Evolutionary conservation across 2,888 invertebrate genomes (phyloP).

Genomic region (Trichogramma dendrolimi): DNA sequence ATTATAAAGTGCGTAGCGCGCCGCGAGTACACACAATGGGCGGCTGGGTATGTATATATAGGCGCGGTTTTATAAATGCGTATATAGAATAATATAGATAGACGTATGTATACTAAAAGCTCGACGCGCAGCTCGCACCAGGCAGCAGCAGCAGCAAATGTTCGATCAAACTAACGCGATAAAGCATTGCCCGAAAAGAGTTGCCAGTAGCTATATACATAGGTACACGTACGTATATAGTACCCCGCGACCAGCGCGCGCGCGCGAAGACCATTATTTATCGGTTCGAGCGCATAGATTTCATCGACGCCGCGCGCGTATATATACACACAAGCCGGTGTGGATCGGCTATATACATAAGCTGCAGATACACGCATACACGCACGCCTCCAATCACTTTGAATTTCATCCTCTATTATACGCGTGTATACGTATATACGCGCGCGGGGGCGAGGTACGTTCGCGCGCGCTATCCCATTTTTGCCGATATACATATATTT

Average conservation of each 20-base stretch:
- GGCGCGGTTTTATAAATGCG: too few relatives aligned
- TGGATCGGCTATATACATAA: too few relatives aligned
- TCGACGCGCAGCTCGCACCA: too few relatives aligned
- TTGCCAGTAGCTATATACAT: constrained; percentile 5
- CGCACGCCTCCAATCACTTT: constrained; percentile 6
- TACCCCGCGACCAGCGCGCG: too few relatives aligned
- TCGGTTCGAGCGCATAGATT: constrained; percentile 22
- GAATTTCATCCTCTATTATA: too few relatives aligned
- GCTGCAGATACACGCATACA: neutral
- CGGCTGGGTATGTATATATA: too few relatives aligned
- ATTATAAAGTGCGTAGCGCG: constrained; percentile 2
- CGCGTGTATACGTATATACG: too few relatives aligned
- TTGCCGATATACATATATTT: neutral
- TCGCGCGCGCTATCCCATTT: constrained; percentile 5
- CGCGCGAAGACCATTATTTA: constrained; percentile 22
- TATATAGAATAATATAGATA: too few relatives aligned
- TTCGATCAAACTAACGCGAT: constrained; percentile 30
- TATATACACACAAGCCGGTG: too few relatives aligned
- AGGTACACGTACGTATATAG: too few relatives aligned
- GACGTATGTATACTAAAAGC: too few relatives aligned
- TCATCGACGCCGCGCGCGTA: constrained; percentile 11
- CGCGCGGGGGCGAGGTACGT: neutral
- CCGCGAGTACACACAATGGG: too few relatives aligned
- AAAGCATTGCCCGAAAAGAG: constrained; percentile 24
- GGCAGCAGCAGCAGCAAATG: constrained; percentile 12